Conservation (phyloP, 2,113 vertebrate genomes). For the Anarrhichthys ocellatus region DNA sequence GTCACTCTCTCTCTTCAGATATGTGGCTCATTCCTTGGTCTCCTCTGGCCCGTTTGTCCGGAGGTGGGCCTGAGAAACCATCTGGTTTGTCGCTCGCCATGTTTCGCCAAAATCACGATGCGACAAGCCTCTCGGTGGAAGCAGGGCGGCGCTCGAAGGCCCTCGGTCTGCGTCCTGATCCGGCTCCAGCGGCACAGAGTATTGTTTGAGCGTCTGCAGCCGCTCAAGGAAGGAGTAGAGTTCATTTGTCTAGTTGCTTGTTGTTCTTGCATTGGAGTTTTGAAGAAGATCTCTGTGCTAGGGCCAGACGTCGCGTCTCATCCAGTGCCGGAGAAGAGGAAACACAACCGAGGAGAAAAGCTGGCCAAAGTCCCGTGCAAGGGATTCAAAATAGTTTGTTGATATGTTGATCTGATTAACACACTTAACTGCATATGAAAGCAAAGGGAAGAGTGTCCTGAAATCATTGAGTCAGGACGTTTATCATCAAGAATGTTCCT, state of each 20-base stretch:
- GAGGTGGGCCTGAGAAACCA: constrained; percentile 43
- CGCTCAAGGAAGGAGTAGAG: constrained; percentile 49
- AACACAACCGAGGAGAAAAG: constrained; percentile 29
- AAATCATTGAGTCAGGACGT: constrained; percentile 49
- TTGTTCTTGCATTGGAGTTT: constrained; percentile 56
- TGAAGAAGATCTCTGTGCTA: constrained; percentile 51
- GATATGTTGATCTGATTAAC: constrained; percentile 47
- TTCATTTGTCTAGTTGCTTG: constrained; percentile 50
- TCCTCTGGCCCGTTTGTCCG: constrained; percentile 24
- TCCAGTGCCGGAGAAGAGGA: constrained; percentile 45
- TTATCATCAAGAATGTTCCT: background rate
- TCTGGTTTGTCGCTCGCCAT: constrained; percentile 10
- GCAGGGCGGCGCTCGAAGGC: background rate
- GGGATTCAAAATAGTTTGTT: constrained; percentile 37
- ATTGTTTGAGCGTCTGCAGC: constrained; percentile 32
- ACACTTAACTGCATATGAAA: constrained; percentile 49
- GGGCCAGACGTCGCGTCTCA: constrained; percentile 53
- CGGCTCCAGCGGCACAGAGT: constrained; percentile 27
- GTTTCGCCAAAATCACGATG: constrained; percentile 10
- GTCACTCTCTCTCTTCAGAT: constrained; percentile 40
- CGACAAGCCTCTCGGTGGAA: constrained; percentile 15
- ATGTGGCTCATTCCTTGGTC: constrained; percentile 40
- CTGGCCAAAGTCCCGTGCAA: constrained; percentile 30
- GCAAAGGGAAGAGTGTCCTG: constrained; percentile 26
- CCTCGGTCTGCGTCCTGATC: constrained; percentile 7